phyloP scores from a whole-genome alignment of 2,888 invertebrate species.

The Hesperia comma region DNA sequence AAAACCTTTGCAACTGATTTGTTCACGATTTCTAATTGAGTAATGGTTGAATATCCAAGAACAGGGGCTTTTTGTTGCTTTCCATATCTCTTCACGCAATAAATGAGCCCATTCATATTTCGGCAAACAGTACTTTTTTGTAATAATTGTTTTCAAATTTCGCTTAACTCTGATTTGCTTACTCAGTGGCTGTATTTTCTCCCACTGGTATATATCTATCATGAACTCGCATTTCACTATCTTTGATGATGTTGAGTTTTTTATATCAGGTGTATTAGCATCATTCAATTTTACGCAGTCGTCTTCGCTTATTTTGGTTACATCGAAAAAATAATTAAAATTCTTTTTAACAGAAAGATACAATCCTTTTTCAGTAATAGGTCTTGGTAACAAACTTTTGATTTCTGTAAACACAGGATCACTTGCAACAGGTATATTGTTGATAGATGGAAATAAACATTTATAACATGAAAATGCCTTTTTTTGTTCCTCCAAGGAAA shows the following conservation, averaged over 20 bases:
- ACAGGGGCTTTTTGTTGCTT: constrained; percentile 20
- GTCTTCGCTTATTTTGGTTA: too few relatives aligned
- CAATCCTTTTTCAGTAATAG: too few relatives aligned
- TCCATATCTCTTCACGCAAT: constrained; percentile 27
- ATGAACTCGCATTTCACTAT: constrained; percentile 23
- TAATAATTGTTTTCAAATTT: constrained; percentile 27
- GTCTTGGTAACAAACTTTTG: too few relatives aligned
- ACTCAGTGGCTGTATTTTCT: constrained; percentile 34
- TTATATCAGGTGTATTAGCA: constrained; percentile 7
- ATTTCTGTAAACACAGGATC: too few relatives aligned
- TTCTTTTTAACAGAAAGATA: too few relatives aligned
- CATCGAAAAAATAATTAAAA: too few relatives aligned
- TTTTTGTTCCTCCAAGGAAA: constrained; percentile 7
- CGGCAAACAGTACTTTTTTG: constrained; percentile 9
- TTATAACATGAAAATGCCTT: constrained; percentile 4
- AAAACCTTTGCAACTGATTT: constrained; percentile 32
- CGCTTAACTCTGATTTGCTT: constrained; percentile 35
- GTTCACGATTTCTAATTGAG: constrained; percentile 21
- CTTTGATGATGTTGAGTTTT: constrained; percentile 3
- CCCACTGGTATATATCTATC: constrained; percentile 36
- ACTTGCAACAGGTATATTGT: too few relatives aligned
- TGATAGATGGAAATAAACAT: neutral
- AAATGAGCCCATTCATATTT: constrained; percentile 13
- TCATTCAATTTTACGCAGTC: too few relatives aligned
- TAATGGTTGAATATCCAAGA: constrained; percentile 30